A percentile compares a stretch with the other conserved stretches of the same genome.
phyloP scores from a whole-genome alignment of 2,113 vertebrate genomes.

The Sorex araneus region DNA sequence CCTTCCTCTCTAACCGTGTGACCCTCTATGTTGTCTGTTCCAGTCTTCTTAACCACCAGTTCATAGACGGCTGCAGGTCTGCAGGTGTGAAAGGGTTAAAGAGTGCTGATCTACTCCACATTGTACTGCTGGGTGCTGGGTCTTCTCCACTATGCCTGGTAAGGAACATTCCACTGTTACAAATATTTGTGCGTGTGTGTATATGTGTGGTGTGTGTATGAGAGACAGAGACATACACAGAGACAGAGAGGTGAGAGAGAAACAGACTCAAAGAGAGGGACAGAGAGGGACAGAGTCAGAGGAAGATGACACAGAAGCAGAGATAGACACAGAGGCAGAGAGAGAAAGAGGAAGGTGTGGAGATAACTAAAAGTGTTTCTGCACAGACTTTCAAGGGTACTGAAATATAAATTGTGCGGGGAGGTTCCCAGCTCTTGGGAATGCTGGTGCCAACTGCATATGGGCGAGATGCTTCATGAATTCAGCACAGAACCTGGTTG shows the following conservation, averaged over 20 bases:
- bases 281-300: too few relatives aligned
- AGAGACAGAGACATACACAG: too few relatives aligned
- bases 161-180: not conserved
- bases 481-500: not conserved
- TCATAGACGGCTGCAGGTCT: too few relatives aligned
- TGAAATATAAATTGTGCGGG: not conserved
- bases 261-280: too few relatives aligned
- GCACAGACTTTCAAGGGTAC: not conserved
- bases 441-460: not conserved
- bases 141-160: not conserved
- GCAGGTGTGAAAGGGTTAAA: too few relatives aligned
- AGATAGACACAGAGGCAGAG: not conserved
- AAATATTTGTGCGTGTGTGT: not conserved
- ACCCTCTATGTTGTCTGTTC: not conserved
- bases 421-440: not conserved
- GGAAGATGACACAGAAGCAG: not conserved
- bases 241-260: too few relatives aligned
- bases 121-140: not conserved
- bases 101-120: too few relatives aligned
- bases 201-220: too few relatives aligned
- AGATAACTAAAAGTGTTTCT: not conserved
- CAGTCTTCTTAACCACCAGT: not conserved
- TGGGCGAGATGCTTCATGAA: not conserved
- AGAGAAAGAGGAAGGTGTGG: not conserved
- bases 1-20: not conserved